Base-by-base conservation (phyloP, 2,888 invertebrate species). In the Napeogenes sylphis region DNA sequence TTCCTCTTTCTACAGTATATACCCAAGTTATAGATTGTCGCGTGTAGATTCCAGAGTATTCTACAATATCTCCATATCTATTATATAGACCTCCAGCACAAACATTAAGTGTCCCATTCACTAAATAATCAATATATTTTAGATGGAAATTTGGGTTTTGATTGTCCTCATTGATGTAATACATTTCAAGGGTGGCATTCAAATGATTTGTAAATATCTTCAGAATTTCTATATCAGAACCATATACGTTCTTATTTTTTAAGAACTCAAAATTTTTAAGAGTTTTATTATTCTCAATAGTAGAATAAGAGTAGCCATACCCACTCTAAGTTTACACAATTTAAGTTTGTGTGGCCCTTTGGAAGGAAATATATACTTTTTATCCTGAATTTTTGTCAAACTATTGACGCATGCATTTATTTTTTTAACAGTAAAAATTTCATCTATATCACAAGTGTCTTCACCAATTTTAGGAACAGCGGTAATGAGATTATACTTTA, bases 31-130 rank as follows among this genome's bases (percentile, higher is more conserved):
- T 64, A 0, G 72, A 69, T 71, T 87, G 85, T 32, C 76, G 73
- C 0, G 72, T 72, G 61, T 89, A 88, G 2, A 80, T 62, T 0
- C 88, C 88, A 2, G 87, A 86, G 66, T 88, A 90, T 3, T 75
- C 77, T 0, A 89, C 81, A 0, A 64, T 3, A n/a, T 84, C 76
- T 6, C 83, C 85, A 46, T 79, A 87, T 3, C 82, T 67, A 63
- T 82, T 77, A 45, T 83, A 85, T 0, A 84, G 68, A 0, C 88
- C 89, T 0, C 90, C 88, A 8, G 83, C 85, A 57, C 81, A 81
- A 0, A 74, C 70, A 51, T 90, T 86, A 2, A 89, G 68, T 45
- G 78, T 84, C 3, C 81, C 84, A 65, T 89, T 85, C 3, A 71
- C 5, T 2, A 90, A 4, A 14, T 76, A 77, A 0, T 73, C 55